These are phyloP conservation scores for Crocidura indochinensis DNA, from an alignment of 2,797 vertebrate genomes.

Conservation along the genomic window DNA sequence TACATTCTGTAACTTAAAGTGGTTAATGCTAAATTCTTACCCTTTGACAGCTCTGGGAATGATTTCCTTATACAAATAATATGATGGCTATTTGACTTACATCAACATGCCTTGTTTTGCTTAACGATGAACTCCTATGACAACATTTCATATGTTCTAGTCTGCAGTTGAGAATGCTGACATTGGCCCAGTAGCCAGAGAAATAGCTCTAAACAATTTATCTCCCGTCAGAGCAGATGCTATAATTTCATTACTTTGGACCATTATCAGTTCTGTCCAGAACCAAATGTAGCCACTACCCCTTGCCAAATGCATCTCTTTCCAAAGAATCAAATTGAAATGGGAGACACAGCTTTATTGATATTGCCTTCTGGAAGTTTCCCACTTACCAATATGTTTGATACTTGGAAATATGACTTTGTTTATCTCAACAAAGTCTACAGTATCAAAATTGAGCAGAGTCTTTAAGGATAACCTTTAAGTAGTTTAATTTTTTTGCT, in stretches of 20 bases:
- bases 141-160: constrained; percentile 80
- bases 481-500: constrained; percentile 68
- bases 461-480: constrained; percentile 67
- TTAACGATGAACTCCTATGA: constrained; percentile 82
- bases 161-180: constrained; percentile 75
- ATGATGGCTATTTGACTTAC: constrained; percentile 83
- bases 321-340: constrained; percentile 84
- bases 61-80: constrained; percentile 78
- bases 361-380: constrained; percentile 82
- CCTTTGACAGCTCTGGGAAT: constrained; percentile 76
- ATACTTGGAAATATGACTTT: constrained; percentile 69
- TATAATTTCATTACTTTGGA: constrained; percentile 87
- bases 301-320: constrained; percentile 84
- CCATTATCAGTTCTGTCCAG: constrained; percentile 82
- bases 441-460: constrained; percentile 72
- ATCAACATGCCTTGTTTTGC: constrained; percentile 80
- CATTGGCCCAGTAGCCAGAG: constrained; percentile 81
- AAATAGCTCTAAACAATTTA: constrained; percentile 87
- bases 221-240: constrained; percentile 84
- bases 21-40: constrained; percentile 71
- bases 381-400: constrained; percentile 81
- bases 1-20: constrained; percentile 74
- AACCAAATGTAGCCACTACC: constrained; percentile 71
- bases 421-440: constrained; percentile 67
- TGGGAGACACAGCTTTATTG: constrained; percentile 87